A percentile compares a stretch with the other conserved stretches of the same genome.
Evolutionary conservation across 2,113 vertebrate species (phyloP).

Genomic region (Neolamprologus sp.): DNA sequence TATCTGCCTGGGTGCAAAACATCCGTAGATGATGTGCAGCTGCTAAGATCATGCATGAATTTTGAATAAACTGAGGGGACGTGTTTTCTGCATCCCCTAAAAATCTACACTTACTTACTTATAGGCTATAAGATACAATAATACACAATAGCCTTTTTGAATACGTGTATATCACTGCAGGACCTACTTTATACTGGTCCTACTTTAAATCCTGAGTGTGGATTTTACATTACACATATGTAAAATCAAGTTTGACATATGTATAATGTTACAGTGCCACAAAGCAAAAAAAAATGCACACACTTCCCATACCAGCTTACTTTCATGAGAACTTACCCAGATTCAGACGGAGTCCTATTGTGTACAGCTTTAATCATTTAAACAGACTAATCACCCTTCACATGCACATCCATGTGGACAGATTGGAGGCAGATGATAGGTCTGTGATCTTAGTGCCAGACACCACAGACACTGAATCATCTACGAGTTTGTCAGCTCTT

Average conservation of each 20-base stretch:
- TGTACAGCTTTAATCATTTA: conserved; percentile 16
- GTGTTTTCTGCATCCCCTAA: neutral
- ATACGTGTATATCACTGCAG: neutral
- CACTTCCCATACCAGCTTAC: neutral
- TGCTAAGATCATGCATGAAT: neutral
- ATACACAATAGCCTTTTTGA: neutral
- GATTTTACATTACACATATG: neutral
- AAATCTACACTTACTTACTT: neutral
- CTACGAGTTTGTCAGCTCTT: neutral
- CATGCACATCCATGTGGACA: neutral
- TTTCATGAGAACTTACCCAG: neutral
- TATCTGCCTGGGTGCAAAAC: neutral
- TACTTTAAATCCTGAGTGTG: neutral
- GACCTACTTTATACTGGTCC: neutral
- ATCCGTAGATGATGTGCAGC: neutral
- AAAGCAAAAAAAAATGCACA: neutral
- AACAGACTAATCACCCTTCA: conserved; percentile 37
- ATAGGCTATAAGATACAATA: neutral
- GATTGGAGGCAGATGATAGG: conserved; percentile 51
- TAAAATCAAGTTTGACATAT: neutral
- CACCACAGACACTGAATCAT: neutral
- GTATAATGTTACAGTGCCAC: neutral
- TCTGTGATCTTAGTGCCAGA: conserved; percentile 36
- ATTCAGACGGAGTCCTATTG: neutral
- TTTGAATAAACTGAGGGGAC: neutral